Base-by-base conservation (phyloP, 2,113 vertebrate species). In the Etia nguti region DNA sequence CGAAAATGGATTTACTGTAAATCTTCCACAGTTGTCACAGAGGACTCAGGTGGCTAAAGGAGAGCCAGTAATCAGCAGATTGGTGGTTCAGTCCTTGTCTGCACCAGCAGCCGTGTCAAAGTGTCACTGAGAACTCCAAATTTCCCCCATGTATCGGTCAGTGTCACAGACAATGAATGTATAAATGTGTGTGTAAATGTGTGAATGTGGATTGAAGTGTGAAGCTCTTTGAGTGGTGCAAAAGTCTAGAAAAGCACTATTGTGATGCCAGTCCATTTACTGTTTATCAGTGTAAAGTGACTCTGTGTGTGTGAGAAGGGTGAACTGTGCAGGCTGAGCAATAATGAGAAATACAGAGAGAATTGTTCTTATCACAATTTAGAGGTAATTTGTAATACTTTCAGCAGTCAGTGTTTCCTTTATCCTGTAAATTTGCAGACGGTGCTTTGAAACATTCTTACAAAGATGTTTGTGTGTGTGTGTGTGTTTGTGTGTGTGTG, bases 281-380 rank as follows among this genome's bases (percentile, higher is more conserved):
- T 0, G 24, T 75, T 75, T 52, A 50, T 52, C 26, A 31, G 46
- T 50, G 46, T 50, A 50, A 77, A 50, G 24, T 8, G 70, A 31
- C 70, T 50, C 24, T 75, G 5, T 50, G 46, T 31, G 43, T 31
- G 43, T 31, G 70, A 77, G 24, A 77, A 20, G 16, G 6, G 70
- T 77, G 43, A 77, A 8, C 6, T 34, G 73, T 31, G 36, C 46
- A 38, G 29, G 29, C 43, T 36, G n/a, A 60, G 10, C 38, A 34
- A 36, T 65, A 65, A 62, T 50, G 56, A 52, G 73, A 77, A 77
- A 31, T 34, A 34, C 6, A 26, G 46, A 4, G 26, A 12, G 46
- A 77, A n/a, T 52, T 77, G 26, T n/a, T 77, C 26, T 77, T 12
- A 77, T 50, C 46, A 77, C 46, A 77, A 52, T 77, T 77, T 13